These are phyloP conservation scores for Nettapus auritus DNA, from an alignment of 2,113 vertebrate species.

Conservation along the genomic window DNA sequence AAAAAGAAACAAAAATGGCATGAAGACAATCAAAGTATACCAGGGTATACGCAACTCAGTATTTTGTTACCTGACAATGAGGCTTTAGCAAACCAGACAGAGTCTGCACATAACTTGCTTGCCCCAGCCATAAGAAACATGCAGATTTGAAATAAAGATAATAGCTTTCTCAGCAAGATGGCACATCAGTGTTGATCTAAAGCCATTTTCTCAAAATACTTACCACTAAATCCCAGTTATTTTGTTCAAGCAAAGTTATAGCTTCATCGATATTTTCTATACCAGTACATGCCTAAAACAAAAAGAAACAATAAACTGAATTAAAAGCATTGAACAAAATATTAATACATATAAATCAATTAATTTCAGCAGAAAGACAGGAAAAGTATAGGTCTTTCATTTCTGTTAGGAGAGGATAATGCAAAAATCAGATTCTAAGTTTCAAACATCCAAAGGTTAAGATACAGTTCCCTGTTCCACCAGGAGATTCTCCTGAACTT, in stretches of 20 bases:
- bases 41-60: not conserved
- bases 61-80: not conserved
- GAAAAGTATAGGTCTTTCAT: not conserved
- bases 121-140: not conserved
- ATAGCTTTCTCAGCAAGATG: not conserved
- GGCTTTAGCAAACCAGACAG: not conserved
- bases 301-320: conserved; percentile 47
- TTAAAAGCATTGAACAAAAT: conserved; percentile 51
- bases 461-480: not conserved
- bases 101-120: not conserved
- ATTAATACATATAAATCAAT: not conserved
- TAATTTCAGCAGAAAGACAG: not conserved
- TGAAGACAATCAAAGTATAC: not conserved
- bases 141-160: not conserved
- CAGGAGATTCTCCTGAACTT: not conserved
- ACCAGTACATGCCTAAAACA: conserved; percentile 94
- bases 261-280: conserved; percentile 99
- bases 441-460: not conserved
- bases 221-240: conserved; percentile 99
- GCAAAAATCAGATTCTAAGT: not conserved
- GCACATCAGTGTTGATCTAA: not conserved
- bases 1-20: not conserved
- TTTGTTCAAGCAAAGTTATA: conserved; percentile 98
- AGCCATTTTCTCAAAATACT: conserved; percentile 75
- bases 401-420: not conserved